Evolutionary conservation across 1,140 invertebrate genomes (phyloP).

Genomic region (Saccostrea glomerata): DNA sequence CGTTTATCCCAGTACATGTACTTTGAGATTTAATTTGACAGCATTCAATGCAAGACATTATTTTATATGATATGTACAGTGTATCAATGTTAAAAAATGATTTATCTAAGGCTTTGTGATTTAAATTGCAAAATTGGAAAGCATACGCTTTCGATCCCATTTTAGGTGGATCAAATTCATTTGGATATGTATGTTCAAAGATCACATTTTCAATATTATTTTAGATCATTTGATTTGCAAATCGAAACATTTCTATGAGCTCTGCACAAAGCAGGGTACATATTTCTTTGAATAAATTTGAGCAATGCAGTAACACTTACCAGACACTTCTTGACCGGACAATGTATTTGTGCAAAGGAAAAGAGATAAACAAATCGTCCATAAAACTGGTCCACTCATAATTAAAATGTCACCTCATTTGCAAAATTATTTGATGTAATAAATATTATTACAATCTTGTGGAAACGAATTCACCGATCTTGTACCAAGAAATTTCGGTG

Average conservation of each 20-base stretch:
- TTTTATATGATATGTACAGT: too few relatives aligned
- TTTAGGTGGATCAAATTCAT: too few relatives aligned
- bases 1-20: too few relatives aligned
- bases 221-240: background rate
- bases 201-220: background rate
- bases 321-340: constrained; percentile 9
- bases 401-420: constrained; percentile 28
- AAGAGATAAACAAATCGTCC: background rate
- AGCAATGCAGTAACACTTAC: background rate
- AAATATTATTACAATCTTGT: background rate
- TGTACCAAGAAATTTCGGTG: background rate
- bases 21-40: too few relatives aligned
- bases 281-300: background rate
- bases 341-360: background rate
- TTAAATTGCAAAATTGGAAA: too few relatives aligned
- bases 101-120: too few relatives aligned
- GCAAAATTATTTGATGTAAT: background rate
- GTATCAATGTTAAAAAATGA: too few relatives aligned
- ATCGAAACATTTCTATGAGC: background rate
- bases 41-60: too few relatives aligned
- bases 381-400: constrained; percentile 1
- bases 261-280: background rate
- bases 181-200: background rate
- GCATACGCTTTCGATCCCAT: too few relatives aligned
- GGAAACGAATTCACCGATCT: background rate